Conservation (phyloP, 2,888 invertebrate species). For the Pterostichus madidus region DNA sequence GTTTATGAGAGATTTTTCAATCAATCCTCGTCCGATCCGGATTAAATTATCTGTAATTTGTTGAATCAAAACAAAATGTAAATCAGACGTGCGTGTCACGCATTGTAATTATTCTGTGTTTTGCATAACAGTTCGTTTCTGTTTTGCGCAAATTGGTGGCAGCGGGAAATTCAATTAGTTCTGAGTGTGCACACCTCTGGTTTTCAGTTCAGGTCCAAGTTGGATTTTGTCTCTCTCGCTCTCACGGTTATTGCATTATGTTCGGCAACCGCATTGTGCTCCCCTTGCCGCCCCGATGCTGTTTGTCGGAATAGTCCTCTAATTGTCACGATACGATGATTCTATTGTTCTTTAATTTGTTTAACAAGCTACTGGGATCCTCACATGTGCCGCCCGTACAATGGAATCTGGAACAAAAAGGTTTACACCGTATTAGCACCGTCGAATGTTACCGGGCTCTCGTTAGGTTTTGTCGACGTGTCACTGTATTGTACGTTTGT, state of each 20-base stretch:
- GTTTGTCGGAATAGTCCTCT: conserved; percentile 54
- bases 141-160: conserved; percentile 61
- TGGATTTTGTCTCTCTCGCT: background rate
- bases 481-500: background rate
- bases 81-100: conserved; percentile 59
- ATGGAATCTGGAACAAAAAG: conserved; percentile 64
- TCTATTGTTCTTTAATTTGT: conserved; percentile 66
- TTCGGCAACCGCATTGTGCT: conserved; percentile 62
- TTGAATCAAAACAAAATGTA: conserved; percentile 60
- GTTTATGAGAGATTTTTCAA: conserved; percentile 60
- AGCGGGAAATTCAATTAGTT: conserved; percentile 57
- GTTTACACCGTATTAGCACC: conserved; percentile 29
- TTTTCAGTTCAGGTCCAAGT: too few species aligned
- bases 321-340: conserved; percentile 66
- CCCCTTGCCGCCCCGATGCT: conserved; percentile 23
- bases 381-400: conserved; percentile 45
- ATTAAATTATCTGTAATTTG: conserved; percentile 64
- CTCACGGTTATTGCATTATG: conserved; percentile 60
- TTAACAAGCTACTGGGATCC: conserved; percentile 55
- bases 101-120: conserved; percentile 43
- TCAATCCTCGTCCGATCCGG: conserved; percentile 54
- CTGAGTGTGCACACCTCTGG: conserved; percentile 40
- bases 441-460: conserved; percentile 18
- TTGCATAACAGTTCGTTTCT: conserved; percentile 60
- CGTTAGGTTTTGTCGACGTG: conserved; percentile 16